These are phyloP conservation scores for Gisinianus flammeolus DNA, from an alignment of 2,888 invertebrate species.

Conservation along the genomic window DNA sequence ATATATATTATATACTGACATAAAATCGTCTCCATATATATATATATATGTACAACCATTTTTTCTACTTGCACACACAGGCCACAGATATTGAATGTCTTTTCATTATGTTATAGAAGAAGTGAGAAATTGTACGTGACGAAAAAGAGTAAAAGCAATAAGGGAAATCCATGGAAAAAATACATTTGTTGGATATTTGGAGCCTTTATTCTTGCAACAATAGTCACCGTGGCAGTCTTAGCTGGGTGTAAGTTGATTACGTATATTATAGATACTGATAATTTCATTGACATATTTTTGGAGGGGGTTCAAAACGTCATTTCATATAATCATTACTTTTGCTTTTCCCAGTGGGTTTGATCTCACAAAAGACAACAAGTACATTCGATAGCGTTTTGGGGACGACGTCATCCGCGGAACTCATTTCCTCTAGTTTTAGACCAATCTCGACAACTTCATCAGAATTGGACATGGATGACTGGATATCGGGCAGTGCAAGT, in stretches of 20 bases:
- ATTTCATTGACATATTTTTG: too few relatives aligned
- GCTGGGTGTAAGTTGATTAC: slow-evolving; percentile 71
- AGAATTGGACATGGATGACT: slow-evolving; percentile 36
- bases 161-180: slow-evolving; percentile 69
- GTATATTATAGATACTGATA: too few relatives aligned
- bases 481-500: slow-evolving; percentile 3
- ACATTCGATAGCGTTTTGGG: slow-evolving; percentile 43
- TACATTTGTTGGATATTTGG: slow-evolving; percentile 74
- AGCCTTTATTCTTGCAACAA: slow-evolving; percentile 70
- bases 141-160: slow-evolving; percentile 78
- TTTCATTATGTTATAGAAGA: slow-evolving; percentile 64
- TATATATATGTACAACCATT: too few relatives aligned
- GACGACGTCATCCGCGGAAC: slow-evolving; percentile 41
- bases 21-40: too few relatives aligned
- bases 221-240: slow-evolving; percentile 74
- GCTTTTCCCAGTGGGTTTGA: slow-evolving; percentile 50
- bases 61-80: too few relatives aligned
- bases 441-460: slow-evolving; percentile 20
- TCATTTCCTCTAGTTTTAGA: slow-evolving; percentile 25
- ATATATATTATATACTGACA: too few relatives aligned
- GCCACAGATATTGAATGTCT: too few relatives aligned
- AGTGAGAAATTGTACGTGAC: slow-evolving; percentile 83
- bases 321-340: neutral
- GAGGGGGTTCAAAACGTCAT: neutral
- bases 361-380: slow-evolving; percentile 52